phyloP scores from a whole-genome alignment of 2,797 vertebrate genomes.

The Chloroceryle amazona region DNA sequence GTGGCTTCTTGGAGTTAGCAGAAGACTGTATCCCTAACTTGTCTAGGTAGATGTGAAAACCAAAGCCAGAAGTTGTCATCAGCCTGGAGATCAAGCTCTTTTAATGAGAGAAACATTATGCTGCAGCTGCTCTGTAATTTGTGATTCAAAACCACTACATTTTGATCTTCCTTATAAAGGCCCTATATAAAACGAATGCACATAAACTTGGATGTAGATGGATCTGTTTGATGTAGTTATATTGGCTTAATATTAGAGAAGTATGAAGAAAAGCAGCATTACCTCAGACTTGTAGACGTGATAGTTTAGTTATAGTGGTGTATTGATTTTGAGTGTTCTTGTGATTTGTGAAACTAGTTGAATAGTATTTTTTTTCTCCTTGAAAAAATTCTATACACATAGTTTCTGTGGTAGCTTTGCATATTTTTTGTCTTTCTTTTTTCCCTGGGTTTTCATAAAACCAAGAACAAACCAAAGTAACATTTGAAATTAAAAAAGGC shows the following conservation, averaged over 20 bases:
- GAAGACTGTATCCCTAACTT: background rate
- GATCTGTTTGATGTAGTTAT: background rate
- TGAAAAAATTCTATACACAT: background rate
- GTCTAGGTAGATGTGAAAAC: background rate
- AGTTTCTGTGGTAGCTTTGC: background rate
- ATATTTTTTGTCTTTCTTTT: background rate
- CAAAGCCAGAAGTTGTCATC: background rate
- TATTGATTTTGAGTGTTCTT: background rate
- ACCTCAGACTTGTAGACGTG: background rate
- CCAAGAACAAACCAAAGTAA: background rate
- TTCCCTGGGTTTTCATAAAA: background rate
- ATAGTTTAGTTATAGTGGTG: background rate
- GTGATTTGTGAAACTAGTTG: background rate
- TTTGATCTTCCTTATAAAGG: background rate
- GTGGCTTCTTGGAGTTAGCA: background rate
- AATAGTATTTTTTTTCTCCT: background rate
- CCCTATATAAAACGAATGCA: background rate
- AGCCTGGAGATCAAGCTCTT: background rate
- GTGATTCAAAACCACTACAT: background rate
- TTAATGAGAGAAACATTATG: rapidly evolving
- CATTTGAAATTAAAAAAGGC: background rate
- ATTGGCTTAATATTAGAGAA: rapidly evolving
- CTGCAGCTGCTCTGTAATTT: background rate
- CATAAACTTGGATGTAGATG: rapidly evolving
- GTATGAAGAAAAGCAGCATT: background rate